Base-by-base conservation (phyloP, 2,888 invertebrate species). In the Chrysolina americana region DNA sequence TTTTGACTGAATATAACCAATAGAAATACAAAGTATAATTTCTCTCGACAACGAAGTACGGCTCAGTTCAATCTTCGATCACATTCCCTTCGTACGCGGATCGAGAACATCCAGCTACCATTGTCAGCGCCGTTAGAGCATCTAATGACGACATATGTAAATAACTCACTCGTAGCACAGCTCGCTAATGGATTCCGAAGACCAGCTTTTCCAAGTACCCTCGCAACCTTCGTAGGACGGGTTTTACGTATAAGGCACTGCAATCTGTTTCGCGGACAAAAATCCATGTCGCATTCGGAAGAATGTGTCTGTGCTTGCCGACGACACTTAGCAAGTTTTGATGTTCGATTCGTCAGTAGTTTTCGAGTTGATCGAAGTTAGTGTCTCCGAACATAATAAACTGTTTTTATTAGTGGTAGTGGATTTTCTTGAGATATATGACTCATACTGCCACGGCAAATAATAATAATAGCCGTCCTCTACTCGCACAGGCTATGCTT, bases 151-250 rank as follows among this genome's bases (percentile, higher is more conserved):
- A 53, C 53, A 13, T 21, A 19, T 10, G 21, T 21, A 53, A 53
- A 53, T 53, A 53, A 19, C 53, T 53, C 11, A 53, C 53, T 53
- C 19, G 53, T 4, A 11, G 2, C 53, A 19, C 13, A 21, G 19
- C 21, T 53, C 53, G 53, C 53, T 53, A 53, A 53, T 53, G 53
- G 53, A 53, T 53, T 53, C 23, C 53, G 21, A 53, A 10, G 21
- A 53, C 53, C 53, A 53, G 53, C 23, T 53, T 48, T 48, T 17
- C 48, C 48, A 48, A 48, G 48, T 48, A 48, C 10, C 48, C 17
- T 10, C 17, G 9, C 48, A 17, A 48, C 53, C 53, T 53, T 19
- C 53, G 19, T 17, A 53, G 53, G 53, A 53, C 53, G 11, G 53
- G 53, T 17, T 53, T 53, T 21, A 21, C 53, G 19, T 53, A 53